Evolutionary conservation across 2,888 invertebrate genomes (phyloP).

Genomic region (Petrolisthes cinctipes): DNA sequence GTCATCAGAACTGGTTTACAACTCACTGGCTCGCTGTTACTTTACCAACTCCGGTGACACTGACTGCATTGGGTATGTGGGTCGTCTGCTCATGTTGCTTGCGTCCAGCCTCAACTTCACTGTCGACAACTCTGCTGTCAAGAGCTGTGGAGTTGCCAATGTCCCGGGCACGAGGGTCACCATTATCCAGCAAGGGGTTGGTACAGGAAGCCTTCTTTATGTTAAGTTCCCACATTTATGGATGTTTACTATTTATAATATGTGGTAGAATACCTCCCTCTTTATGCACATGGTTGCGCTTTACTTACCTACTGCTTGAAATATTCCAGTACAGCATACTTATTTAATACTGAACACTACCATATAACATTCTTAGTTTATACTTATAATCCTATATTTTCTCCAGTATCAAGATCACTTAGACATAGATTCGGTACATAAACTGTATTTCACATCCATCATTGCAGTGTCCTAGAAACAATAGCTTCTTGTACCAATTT

Average conservation of each 20-base stretch:
- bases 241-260: not conserved
- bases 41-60: not conserved
- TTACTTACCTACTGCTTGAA: too few species aligned
- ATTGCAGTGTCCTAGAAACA: too few species aligned
- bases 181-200: slow-evolving; percentile 23
- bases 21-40: slow-evolving; percentile 38
- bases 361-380: too few species aligned
- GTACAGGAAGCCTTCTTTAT: not conserved
- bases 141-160: slow-evolving; percentile 29
- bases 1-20: slow-evolving; percentile 3
- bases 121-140: slow-evolving; percentile 22
- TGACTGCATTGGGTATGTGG: slow-evolving; percentile 34
- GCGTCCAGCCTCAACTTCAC: slow-evolving; percentile 23
- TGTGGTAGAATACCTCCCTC: not conserved
- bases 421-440: too few species aligned
- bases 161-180: slow-evolving; percentile 20
- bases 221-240: not conserved
- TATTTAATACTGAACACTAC: not conserved
- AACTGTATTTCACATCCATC: too few species aligned
- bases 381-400: too few species aligned
- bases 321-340: not conserved
- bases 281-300: not conserved
- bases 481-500: too few species aligned
- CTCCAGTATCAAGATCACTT: too few species aligned
- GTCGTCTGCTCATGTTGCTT: slow-evolving; percentile 23